These are phyloP conservation scores for Solea solea DNA, from an alignment of 2,113 vertebrate species.

Conservation along the genomic window DNA sequence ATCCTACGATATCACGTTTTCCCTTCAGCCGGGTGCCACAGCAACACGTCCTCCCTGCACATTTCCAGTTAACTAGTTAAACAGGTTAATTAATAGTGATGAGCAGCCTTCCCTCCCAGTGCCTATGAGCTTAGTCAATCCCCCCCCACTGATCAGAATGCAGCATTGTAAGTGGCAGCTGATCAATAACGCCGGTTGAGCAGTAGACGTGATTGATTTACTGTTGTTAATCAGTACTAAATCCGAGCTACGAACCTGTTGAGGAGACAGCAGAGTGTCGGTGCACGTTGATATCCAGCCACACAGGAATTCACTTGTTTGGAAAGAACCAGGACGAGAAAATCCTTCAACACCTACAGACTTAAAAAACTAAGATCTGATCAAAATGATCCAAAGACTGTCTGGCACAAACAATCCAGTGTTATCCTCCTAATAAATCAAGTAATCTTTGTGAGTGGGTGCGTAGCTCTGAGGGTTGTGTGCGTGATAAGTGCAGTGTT, in stretches of 20 bases:
- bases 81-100: not conserved
- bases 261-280: conserved; percentile 27
- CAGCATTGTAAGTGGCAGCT: conserved; percentile 10
- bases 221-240: conserved; percentile 37
- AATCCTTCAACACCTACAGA: not conserved
- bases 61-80: not conserved
- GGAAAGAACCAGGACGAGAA: conserved; percentile 9
- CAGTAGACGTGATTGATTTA: conserved; percentile 42
- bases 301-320: conserved; percentile 24
- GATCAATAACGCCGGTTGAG: conserved; percentile 47
- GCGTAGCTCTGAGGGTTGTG: too few relatives aligned
- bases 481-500: too few relatives aligned
- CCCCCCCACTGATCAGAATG: not conserved
- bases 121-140: conserved; percentile 12
- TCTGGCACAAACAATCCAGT: conserved; percentile 4
- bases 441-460: too few relatives aligned
- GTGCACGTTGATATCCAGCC: not conserved
- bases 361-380: not conserved
- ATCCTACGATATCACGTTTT: conserved; percentile 24
- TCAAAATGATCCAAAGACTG: not conserved
- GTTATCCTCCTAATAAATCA: not conserved
- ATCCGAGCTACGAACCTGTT: conserved; percentile 35
- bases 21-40: not conserved
- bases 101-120: not conserved
- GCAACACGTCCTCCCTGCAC: conserved; percentile 9